Conservation (phyloP, 1,140 invertebrate species). For the Musca domestica region DNA sequence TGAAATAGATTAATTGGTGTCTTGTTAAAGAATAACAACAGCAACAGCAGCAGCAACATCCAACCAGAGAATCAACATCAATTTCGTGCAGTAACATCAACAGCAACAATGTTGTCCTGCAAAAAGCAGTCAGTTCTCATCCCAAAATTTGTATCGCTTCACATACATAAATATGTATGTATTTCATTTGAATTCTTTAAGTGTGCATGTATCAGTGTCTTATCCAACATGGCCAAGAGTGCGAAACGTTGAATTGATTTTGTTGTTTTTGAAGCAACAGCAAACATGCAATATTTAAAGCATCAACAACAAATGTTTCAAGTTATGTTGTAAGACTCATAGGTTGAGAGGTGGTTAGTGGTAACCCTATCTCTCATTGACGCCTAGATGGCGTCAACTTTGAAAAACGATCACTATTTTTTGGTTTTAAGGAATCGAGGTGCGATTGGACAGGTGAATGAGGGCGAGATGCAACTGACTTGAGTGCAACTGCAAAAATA, state of each 20-base stretch:
- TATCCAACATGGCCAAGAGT: neutral
- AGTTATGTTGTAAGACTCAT: neutral
- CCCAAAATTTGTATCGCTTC: neutral
- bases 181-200: neutral
- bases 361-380: neutral
- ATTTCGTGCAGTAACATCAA: neutral
- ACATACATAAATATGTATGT: too few species aligned
- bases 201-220: neutral
- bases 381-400: neutral
- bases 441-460: too few species aligned
- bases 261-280: neutral
- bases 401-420: too few species aligned
- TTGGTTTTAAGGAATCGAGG: too few species aligned
- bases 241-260: constrained; percentile 8
- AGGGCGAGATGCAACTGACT: too few species aligned
- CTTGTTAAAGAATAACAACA: constrained; percentile 16
- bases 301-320: neutral
- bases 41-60: neutral
- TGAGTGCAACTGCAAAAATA: too few species aligned
- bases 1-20: constrained; percentile 20
- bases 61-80: neutral
- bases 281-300: constrained; percentile 2
- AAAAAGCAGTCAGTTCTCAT: too few species aligned
- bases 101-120: too few species aligned
- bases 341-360: neutral